Base-by-base conservation (phyloP, 2,113 vertebrate species). In the Anolis carolinensis region DNA sequence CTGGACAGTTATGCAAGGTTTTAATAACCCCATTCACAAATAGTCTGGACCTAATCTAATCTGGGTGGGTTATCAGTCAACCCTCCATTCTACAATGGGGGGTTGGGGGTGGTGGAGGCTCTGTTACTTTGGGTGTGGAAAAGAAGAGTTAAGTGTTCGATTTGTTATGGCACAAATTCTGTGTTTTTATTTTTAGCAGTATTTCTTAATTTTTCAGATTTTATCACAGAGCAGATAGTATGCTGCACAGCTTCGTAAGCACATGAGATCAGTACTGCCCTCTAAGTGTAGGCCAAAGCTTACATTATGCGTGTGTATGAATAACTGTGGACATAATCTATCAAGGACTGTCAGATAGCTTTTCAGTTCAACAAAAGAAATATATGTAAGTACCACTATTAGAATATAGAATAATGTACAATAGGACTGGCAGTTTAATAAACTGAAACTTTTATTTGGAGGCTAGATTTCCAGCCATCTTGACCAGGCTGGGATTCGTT, bases 11-110 rank as follows among this genome's bases (percentile, higher is more conserved):
- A 89, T 89, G 89, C 86, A 76, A 82, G 74, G 86, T 92, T 89
- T 91, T 93, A 89, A 55, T 86, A 83, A 87, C 90, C 93, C 93
- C 94, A 89, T 93, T 93, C 94, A 93, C 94, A 93, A 90, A 91
- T 88, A 77, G 89, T 72, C 79, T 85, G 39, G 59, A 70, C 25
- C 73, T 63, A 39, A 92, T 87, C 85, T 90, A 91, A 92, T 85
- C 79, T 62, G 27, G 59, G 27, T 67, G 88, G 90, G 86, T 89
- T 82, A 83, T 88, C 52, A n/a, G 34, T n/a, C 39, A 65, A 13
- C 55, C 75, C 44, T 80, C 32, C 34, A 82, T 90, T 86, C 87
- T 90, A n/a, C n/a, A n/a, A n/a, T n/a, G n/a, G n/a, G n/a, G n/a
- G n/a, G n/a, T n/a, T n/a, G n/a, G n/a, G n/a, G n/a, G n/a, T n/a